Percentiles rank a stretch among this genome's conserved stretches.
phyloP scores from a whole-genome alignment of 64 coral and sea anemone species.

The Montipora cactus region DNA sequence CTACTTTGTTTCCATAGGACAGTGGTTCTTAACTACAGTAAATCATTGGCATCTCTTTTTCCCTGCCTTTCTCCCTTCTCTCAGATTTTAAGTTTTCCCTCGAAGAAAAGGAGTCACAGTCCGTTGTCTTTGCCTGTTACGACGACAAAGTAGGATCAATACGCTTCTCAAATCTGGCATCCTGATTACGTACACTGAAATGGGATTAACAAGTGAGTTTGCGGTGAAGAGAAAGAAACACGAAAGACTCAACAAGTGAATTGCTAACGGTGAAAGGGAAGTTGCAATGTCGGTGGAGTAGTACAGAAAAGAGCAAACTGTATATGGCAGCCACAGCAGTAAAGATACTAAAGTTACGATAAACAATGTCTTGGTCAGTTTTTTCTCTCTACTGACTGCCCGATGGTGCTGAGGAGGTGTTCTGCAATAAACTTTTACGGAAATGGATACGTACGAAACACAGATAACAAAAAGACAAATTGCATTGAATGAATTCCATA shows the following conservation, averaged over 20 bases:
- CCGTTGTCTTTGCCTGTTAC: neutral
- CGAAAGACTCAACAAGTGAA: neutral
- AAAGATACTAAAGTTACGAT: neutral
- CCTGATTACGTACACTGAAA: neutral
- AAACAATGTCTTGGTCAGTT: slow-evolving; percentile 27
- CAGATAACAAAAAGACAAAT: neutral
- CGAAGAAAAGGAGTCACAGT: neutral
- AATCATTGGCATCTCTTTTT: too few species aligned
- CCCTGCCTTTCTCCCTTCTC: too few species aligned
- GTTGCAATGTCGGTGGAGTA: neutral
- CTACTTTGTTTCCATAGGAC: too few species aligned
- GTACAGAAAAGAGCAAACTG: neutral
- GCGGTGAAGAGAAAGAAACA: neutral
- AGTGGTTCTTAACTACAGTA: too few species aligned
- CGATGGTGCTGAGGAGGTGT: neutral
- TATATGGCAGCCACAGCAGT: neutral
- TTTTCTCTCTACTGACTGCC: slow-evolving; percentile 2
- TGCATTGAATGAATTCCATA: neutral
- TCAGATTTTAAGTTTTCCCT: too few species aligned
- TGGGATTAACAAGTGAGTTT: slow-evolving; percentile 14
- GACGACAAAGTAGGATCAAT: neutral
- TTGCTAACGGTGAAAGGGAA: neutral
- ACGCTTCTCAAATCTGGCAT: neutral
- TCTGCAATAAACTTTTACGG: neutral
- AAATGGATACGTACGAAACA: slow-evolving; percentile 3